A percentile compares a stretch with the other conserved stretches of the same genome.
Conservation (phyloP, 2,113 vertebrate species). For the Poeciliopsis turrubarensis region DNA sequence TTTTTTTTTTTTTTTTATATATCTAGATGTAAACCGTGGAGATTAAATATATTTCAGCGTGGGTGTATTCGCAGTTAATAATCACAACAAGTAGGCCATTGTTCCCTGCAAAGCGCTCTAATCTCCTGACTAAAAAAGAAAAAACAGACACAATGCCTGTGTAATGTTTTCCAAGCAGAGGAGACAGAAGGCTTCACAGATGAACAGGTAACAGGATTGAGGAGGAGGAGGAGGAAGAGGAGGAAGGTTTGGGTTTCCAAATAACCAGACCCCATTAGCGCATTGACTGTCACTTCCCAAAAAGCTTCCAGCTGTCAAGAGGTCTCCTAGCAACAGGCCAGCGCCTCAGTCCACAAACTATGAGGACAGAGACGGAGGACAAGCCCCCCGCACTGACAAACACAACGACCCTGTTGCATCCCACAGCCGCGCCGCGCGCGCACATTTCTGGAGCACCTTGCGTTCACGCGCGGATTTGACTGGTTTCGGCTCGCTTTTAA, state of each 20-base stretch:
- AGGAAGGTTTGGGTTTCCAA: constrained; percentile 50
- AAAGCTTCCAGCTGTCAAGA: constrained; percentile 73
- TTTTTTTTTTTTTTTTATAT: neutral
- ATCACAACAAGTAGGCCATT: constrained; percentile 64
- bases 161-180: constrained; percentile 44
- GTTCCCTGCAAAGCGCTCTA: constrained; percentile 51
- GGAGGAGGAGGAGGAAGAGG: neutral
- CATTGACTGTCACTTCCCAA: constrained; percentile 67
- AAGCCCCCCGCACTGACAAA: neutral
- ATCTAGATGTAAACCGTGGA: neutral
- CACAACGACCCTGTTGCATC: constrained; percentile 60
- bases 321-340: constrained; percentile 83
- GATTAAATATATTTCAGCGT: constrained; percentile 2
- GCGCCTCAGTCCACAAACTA: constrained; percentile 68
- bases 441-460: constrained; percentile 23
- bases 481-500: constrained; percentile 8
- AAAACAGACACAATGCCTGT: constrained; percentile 5
- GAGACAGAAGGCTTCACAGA: constrained; percentile 32
- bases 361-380: constrained; percentile 23
- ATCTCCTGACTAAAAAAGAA: constrained; percentile 59
- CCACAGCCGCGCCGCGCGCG: constrained; percentile 20
- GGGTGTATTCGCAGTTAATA: constrained; percentile 46
- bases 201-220: neutral
- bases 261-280: constrained; percentile 51
- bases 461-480: constrained; percentile 6